Base-by-base conservation (phyloP, 1,140 invertebrate species). In the Drosophila albomicans region DNA sequence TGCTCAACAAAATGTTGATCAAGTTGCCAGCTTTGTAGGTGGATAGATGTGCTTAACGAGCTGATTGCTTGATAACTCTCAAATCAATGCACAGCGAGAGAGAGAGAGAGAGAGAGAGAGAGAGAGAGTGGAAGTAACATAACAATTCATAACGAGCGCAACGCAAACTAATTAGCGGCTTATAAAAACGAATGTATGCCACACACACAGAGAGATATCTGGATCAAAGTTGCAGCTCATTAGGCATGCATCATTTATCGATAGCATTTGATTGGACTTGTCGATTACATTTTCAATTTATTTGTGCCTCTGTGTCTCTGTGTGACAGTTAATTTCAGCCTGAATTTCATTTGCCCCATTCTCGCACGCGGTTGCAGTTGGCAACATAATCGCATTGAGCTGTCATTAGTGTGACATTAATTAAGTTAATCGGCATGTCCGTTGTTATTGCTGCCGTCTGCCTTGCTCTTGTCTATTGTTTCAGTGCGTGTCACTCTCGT, bases 371-470 rank as follows among this genome's bases (percentile, higher is more conserved):
- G 51, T 35, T 54, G 51, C 51, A 54, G 51, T 78, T 84, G 81
- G 68, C 85, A 89, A 69, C 85, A 89, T 89, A 89, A 89, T 89
- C 85, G 85, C 81, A 89, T 89, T 89, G 86, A 89, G 69, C 77
- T 81, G 85, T 89, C 85, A 89, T 89, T 89, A 89, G 85, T 85
- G 81, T 89, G 85, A 89, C 85, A 89, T 89, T 89, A 89, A 89
- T 89, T 89, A 89, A 89, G 81, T 89, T 89, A 89, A 89, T 89
- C 85, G 85, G 63, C 75, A 66, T 62, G 62, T 54, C 46, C 43
- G 35, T 56, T 66, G 63, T 66, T 66, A 45, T 66, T 56, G 63
- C 43, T 38, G 61, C 46, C 45, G 8, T 28, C 25, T 64, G 25
- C 15, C 2, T 56, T 7, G 16, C 13, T 57, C 11, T 59, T 46